Evolutionary conservation across 1,140 invertebrate genomes (phyloP).

Genomic region (Euura lappo): DNA sequence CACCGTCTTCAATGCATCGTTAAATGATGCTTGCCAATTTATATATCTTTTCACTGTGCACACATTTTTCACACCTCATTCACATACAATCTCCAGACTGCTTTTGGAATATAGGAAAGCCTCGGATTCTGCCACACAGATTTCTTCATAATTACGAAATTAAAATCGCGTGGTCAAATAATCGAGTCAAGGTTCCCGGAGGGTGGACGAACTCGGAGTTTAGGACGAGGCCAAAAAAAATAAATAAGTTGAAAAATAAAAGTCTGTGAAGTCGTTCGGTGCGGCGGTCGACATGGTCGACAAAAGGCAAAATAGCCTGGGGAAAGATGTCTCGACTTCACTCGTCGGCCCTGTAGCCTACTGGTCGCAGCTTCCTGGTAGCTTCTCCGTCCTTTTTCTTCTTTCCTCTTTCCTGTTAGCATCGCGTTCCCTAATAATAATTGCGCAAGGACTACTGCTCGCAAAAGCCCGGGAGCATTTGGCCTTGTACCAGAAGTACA

Average conservation of each 20-base stretch:
- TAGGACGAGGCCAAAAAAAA: background rate
- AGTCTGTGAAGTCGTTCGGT: slow-evolving; percentile 5
- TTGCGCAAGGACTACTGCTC: slow-evolving; percentile 16
- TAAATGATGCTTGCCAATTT: too few relatives aligned
- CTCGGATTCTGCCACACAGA: background rate
- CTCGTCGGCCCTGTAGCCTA: background rate
- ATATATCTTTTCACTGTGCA: background rate
- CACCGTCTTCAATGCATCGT: too few relatives aligned
- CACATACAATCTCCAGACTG: background rate
- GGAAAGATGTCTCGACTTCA: slow-evolving; percentile 3
- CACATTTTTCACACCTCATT: background rate
- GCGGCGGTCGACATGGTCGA: slow-evolving; percentile 10
- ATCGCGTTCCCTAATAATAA: background rate
- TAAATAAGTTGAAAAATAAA: background rate
- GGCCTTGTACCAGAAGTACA: too few relatives aligned
- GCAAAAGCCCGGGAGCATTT: background rate
- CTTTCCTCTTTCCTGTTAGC: background rate
- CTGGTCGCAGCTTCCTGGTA: background rate
- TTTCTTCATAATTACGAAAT: background rate
- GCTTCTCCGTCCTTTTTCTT: background rate
- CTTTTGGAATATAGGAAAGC: background rate
- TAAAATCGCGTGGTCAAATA: background rate
- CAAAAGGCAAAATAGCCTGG: slow-evolving; percentile 13
- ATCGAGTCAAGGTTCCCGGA: background rate
- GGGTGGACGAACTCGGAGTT: background rate